These are phyloP conservation scores for Musca domestica DNA, from an alignment of 1,140 invertebrate genomes.

Conservation along the genomic window DNA sequence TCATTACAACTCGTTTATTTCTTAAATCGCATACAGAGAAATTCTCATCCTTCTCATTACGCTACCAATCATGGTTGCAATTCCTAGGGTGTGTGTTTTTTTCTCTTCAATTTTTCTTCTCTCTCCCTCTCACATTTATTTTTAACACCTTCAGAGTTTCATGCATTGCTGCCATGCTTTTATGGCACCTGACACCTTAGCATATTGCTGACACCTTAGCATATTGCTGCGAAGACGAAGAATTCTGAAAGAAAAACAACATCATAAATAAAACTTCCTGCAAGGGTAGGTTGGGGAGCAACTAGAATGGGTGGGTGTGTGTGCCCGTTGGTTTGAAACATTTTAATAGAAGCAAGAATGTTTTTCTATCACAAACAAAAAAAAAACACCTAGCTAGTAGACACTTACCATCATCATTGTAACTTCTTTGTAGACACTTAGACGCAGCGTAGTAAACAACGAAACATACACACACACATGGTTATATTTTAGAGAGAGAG, in stretches of 20 bases:
- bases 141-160: too few species aligned
- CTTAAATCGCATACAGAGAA: too few species aligned
- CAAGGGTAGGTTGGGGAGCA: too few species aligned
- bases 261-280: slow-evolving; percentile 13
- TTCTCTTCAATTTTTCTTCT: too few species aligned
- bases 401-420: too few species aligned
- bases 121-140: too few species aligned
- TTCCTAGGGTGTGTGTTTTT: too few species aligned
- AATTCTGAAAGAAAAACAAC: slow-evolving; percentile 14
- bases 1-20: too few species aligned
- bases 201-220: slow-evolving; percentile 18
- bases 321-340: background rate
- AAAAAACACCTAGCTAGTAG: background rate
- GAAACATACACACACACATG: slow-evolving; percentile 8
- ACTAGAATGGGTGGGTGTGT: too few species aligned
- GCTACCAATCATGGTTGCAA: too few species aligned
- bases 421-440: background rate
- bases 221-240: background rate
- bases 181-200: slow-evolving; percentile 13
- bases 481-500: background rate
- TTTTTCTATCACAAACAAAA: background rate
- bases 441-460: background rate
- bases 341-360: slow-evolving; percentile 8
- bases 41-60: too few species aligned
- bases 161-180: too few species aligned